phyloP scores from a whole-genome alignment of 2,113 vertebrate genomes.

The Mohoua ochrocephala region DNA sequence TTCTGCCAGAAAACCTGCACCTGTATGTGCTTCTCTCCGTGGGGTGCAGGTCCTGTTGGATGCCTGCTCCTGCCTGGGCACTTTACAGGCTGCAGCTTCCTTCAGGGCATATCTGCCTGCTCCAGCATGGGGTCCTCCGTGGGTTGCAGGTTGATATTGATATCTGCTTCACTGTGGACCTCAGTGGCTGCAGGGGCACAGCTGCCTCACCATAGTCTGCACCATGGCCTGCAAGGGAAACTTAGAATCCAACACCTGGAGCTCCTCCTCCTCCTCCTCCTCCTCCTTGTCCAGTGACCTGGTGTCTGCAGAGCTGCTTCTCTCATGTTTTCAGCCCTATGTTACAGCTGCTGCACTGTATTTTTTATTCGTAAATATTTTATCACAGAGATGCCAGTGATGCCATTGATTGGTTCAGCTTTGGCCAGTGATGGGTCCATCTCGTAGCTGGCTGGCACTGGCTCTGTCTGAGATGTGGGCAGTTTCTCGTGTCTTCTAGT shows the following conservation, averaged over 20 bases:
- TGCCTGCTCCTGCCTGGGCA: background rate
- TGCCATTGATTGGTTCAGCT: background rate
- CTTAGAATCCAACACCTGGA: background rate
- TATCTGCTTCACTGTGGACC: no score
- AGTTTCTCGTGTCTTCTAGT: background rate
- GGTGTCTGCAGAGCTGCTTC: background rate
- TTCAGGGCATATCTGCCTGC: background rate
- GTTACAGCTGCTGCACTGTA: background rate
- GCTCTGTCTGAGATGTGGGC: rapidly evolving
- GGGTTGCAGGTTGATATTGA: background rate
- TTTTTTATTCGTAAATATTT: background rate
- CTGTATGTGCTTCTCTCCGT: background rate
- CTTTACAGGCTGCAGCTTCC: background rate
- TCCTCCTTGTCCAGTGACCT: background rate
- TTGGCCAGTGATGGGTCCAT: rapidly evolving
- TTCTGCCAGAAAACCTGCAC: background rate
- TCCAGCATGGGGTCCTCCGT: rapidly evolving
- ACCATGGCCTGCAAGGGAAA: rapidly evolving
- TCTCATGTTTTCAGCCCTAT: background rate
- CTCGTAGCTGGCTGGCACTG: background rate
- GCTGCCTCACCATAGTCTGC: background rate
- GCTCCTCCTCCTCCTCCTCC: rapidly evolving
- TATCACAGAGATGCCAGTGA: background rate
- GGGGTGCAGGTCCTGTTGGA: background rate
- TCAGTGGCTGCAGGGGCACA: background rate